Base-by-base conservation (phyloP, 2,113 vertebrate species). In the Ochotona curzoniae region DNA sequence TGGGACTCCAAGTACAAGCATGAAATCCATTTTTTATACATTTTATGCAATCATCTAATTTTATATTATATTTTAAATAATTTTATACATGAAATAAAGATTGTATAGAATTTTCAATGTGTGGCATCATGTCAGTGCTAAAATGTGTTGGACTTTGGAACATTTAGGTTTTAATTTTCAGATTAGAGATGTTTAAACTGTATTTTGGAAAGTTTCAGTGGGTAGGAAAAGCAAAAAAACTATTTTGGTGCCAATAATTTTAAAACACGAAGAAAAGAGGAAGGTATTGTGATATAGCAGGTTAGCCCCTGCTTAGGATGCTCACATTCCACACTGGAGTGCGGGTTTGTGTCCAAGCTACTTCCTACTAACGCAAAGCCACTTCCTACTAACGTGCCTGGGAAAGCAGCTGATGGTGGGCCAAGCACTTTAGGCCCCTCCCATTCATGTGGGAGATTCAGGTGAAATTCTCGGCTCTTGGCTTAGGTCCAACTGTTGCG, bases 171-270 rank as follows among this genome's bases (percentile, higher is more conserved):
- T 35, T 1, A 38, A 61, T 60, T 86, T 87, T 64, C 21, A 35
- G 54, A n/a, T 64, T 64, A 7, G n/a, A 8, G 25, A 64, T 64
- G n/a, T 2, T 66, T 47, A 54, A 49, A 11, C n/a, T 74, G 2
- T 88, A 54, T 82, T 94, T 86, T 86, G 35, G 74, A 83, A 91
- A 49, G 14, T 64, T 61, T 89, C 73, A 63, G 51, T 83, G 71
- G 67, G 47, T 73, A 76, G 64, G 44, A 90, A 87, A 67, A 85
- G 70, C 23, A 90, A 92, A 92, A 94, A 83, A 79, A 88, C 21
- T 66, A 60, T 66, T 26, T 35, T 83, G 87, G 35, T 28, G 10
- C 25, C 73, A 79, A 83, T 60, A 47, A 89, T 54, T 92, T 75
- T 81, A 61, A 85, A 79, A 73, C 38, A 54, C n/a, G n/a, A n/a